phyloP scores from a whole-genome alignment of 1,140 invertebrate genomes.

The Trypoxylus dichotomus region DNA sequence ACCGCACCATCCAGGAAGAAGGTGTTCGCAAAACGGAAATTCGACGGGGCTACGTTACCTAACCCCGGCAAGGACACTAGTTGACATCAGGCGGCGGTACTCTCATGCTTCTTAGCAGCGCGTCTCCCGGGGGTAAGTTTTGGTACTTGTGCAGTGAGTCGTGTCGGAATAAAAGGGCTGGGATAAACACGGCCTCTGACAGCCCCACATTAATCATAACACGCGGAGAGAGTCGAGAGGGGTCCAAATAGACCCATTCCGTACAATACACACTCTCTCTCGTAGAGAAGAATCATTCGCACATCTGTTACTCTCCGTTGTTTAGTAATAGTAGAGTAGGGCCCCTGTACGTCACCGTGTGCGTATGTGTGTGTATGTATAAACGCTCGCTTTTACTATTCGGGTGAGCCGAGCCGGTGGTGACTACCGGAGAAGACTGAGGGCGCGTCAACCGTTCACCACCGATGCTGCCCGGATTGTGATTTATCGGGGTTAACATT shows the following conservation, averaged over 20 bases:
- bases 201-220: constrained; percentile 51
- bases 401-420: background rate
- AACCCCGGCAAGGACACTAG: constrained; percentile 3
- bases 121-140: constrained; percentile 47
- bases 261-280: constrained; percentile 29
- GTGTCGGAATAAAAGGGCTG: constrained; percentile 49
- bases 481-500: constrained; percentile 33
- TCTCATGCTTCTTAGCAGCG: constrained; percentile 28
- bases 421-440: constrained; percentile 17
- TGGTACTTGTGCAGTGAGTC: constrained; percentile 50
- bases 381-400: background rate
- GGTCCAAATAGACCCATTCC: constrained; percentile 39
- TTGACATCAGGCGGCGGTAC: constrained; percentile 12
- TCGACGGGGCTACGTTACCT: background rate
- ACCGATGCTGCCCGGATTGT: background rate
- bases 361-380: background rate
- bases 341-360: background rate
- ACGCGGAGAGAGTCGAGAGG: constrained; percentile 37
- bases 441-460: constrained; percentile 21
- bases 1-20: constrained; percentile 7
- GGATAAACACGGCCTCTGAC: constrained; percentile 48
- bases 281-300: constrained; percentile 31
- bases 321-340: constrained; percentile 11
- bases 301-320: constrained; percentile 34
- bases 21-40: constrained; percentile 14